Evolutionary conservation across 2,797 vertebrate species (phyloP), one percentile per base, ranked within the genome.

Genomic region (Phyllotis vaccarum): DNA sequence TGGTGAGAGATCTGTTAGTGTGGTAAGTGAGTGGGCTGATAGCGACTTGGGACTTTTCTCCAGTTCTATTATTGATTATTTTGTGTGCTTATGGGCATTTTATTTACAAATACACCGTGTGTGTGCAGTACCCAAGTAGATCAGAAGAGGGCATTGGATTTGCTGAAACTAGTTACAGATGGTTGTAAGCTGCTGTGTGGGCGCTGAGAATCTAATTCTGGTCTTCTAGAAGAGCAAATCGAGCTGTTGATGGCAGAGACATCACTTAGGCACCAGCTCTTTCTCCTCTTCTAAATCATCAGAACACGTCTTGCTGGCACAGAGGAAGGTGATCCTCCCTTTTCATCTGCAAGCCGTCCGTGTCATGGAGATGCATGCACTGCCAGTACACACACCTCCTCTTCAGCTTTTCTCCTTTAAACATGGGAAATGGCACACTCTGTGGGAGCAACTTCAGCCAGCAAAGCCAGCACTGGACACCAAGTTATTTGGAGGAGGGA

Each of bases 351-450:
- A 37, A 70, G 17, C 31, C 0, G 3, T 19, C n/a, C 19, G 31
- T 5, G 3, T 17, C 6, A 19, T 0, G 7, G 89, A 70, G 11
- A 0, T 46, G 3, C 2, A 17, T 11, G 43, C 22, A 12, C 43
- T 12, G 2, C 75, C 6, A 12, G 46, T 22, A 24, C 43, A 37
- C 62, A 34, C 64, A 66, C 64, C 64, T 9, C 21, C 0, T 0
- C 21, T 11, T 43, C 43, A 12, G 24, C 21, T 21, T 46, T 64
- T 85, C 66, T 82, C 58, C 74, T 70, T 17, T 62, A 68, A 86
- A 64, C 16, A 13, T 5, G 34, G 74, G 85, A 76, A 24, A 24
- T n/a, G 22, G 29, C 17, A 46, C 24, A 52, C 9, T 1, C 10
- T 8, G 43, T 6, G 64, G 5, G 52, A 52, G 12, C 79, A 8